Evolutionary conservation across 2,888 invertebrate genomes (phyloP), one percentile per base, ranked within the genome.

Genomic region (Lampropteryx suffumata): DNA sequence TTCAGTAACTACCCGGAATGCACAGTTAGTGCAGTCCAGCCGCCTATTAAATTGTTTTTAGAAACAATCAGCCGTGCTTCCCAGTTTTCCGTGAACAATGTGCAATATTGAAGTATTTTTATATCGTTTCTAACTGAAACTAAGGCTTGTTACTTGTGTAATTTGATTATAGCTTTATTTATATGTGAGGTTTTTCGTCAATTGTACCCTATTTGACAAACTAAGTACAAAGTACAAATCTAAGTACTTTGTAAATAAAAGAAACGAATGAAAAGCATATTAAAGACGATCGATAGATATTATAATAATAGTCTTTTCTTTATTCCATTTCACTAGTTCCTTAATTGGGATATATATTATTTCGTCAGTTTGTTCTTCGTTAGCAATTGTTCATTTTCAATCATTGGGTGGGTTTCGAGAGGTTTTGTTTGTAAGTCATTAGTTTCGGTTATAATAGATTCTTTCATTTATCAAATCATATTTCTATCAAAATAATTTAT

Each of bases 41-140:
- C 64, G 71, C 65, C 64, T 76, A 76, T 73, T 71, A 76, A 79
- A 82, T 84, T 82, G 81, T 83, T 83, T 81, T 79, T 74, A 73
- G 71, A 69, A 81, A 76, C 75, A 76, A 77, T 77, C 70, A 69
- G 55, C 36, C 55, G 65, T 64, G 69, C 39, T 68, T 68, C 14
- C 24, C 17, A 43, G 70, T 75, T 66, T 67, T 69, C 71, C 59
- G 61, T 68, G 24, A 71, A 74, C 69, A 69, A 68, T 71, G 71
- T 68, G 64, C 65, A 66, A 67, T 73, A 73, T 68, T 39, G 39
- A 27, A 39, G 27, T 46, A 30, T 36, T 36, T 30, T 28, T 21
- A n/a, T 21, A 36, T 36, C 28, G 34, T 35, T 45, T 45, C 37
- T 26, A 30, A 45, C 10, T 29, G 2, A 36, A 33, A n/a, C 5